These are phyloP conservation scores for Daphoenositta chrysoptera DNA, from an alignment of 2,113 vertebrate genomes.

Conservation along the genomic window DNA sequence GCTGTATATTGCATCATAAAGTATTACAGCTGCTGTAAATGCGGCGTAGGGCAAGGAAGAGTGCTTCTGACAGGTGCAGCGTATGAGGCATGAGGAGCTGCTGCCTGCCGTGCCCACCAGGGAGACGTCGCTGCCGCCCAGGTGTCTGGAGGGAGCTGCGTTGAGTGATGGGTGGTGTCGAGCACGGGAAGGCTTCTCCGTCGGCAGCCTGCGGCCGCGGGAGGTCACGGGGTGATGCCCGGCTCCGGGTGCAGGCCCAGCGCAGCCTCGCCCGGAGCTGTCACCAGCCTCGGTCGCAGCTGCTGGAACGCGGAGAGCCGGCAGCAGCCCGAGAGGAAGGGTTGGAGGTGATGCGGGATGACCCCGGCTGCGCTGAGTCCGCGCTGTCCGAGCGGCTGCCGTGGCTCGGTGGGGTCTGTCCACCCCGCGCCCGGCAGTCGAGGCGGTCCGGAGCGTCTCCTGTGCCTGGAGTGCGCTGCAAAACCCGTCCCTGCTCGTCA, in stretches of 20 bases:
- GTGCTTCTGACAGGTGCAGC: background rate
- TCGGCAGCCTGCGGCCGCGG: background rate
- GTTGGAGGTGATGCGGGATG: background rate
- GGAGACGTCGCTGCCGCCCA: background rate
- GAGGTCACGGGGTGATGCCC: background rate
- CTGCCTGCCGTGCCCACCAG: background rate
- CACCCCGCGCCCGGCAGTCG: accelerated
- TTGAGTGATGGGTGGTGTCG: background rate
- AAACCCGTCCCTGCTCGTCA: background rate
- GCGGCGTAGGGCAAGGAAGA: background rate
- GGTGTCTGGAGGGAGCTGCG: background rate
- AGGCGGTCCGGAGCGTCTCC: background rate
- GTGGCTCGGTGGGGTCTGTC: background rate
- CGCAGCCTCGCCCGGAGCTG: background rate
- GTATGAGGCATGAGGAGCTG: background rate
- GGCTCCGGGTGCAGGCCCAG: background rate
- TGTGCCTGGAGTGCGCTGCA: background rate
- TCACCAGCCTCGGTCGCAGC: background rate
- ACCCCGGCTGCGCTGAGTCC: background rate
- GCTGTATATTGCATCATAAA: slow-evolving; percentile 31
- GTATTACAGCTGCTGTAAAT: background rate
- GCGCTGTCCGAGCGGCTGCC: background rate
- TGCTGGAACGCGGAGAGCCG: background rate
- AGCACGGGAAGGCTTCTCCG: background rate
- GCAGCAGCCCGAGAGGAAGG: background rate